A percentile compares a stretch with the other conserved stretches of the same genome.
phyloP scores from a whole-genome alignment of 2,113 vertebrate species.

The Dasyornis broadbenti region DNA sequence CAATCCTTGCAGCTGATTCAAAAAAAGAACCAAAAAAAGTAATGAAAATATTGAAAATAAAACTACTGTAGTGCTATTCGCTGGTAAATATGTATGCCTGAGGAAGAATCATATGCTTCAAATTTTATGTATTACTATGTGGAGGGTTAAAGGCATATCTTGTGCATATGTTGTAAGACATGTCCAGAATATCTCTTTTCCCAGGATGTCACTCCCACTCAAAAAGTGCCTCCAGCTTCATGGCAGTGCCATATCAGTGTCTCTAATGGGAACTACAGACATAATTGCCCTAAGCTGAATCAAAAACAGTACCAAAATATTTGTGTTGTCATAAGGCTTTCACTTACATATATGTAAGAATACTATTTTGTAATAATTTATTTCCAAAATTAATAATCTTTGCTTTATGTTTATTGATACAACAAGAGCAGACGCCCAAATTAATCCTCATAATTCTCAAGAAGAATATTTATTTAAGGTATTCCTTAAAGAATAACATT shows the following conservation, averaged over 20 bases:
- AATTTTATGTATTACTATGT: not conserved
- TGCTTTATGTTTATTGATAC: not conserved
- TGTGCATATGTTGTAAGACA: not conserved
- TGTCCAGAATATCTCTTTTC: not conserved
- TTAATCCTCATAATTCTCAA: not conserved
- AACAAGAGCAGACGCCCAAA: conserved; percentile 39
- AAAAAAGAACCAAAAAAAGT: not conserved
- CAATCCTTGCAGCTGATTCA: not conserved
- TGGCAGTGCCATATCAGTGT: not conserved
- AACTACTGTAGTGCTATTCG: not conserved
- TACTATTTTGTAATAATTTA: not conserved
- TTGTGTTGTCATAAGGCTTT: not conserved
- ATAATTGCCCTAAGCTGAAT: not conserved
- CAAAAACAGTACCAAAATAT: not conserved
- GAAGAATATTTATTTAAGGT: not conserved
- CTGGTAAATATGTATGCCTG: not conserved
- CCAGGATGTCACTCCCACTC: not conserved
- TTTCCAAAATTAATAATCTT: not conserved
- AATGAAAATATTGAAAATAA: not conserved
- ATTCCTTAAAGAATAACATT: not conserved
- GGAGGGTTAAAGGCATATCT: not conserved
- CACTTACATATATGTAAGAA: not conserved
- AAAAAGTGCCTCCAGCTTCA: not conserved
- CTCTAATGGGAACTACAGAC: not conserved
- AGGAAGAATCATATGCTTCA: not conserved